phyloP scores from a whole-genome alignment of 2,888 invertebrate genomes.

The Mesorhabditis spiculigera region DNA sequence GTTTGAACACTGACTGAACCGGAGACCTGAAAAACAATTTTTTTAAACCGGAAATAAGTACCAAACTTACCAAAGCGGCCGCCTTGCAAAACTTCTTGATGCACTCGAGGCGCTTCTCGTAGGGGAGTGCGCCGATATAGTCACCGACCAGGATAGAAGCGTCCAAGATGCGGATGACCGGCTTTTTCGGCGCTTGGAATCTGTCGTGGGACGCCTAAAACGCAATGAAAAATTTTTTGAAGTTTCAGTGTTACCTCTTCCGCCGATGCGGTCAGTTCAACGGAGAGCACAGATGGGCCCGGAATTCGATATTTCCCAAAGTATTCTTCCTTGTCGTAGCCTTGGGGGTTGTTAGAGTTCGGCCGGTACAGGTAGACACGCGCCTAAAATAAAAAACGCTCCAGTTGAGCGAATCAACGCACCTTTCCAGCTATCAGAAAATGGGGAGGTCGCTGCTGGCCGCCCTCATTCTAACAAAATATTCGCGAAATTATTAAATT shows the following conservation, averaged over 20 bases:
- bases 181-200: neutral
- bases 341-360: too few species aligned
- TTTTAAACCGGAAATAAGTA: too few species aligned
- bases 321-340: too few species aligned
- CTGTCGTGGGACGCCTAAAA: too few species aligned
- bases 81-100: conserved; percentile 44
- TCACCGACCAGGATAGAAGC: conserved; percentile 51
- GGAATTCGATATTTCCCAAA: neutral
- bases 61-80: conserved; percentile 25
- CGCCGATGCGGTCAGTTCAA: neutral
- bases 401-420: too few species aligned
- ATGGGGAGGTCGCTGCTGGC: neutral
- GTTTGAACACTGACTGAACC: too few species aligned
- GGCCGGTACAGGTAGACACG: too few species aligned
- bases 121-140: conserved; percentile 36
- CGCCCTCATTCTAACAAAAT: neutral
- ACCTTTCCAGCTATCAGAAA: neutral
- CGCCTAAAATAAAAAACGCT: too few species aligned
- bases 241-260: neutral
- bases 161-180: conserved; percentile 44
- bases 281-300: neutral
- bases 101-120: conserved; percentile 33
- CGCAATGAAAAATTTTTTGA: neutral
- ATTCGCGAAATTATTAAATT: too few species aligned
- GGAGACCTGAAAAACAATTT: too few species aligned